Conservation (phyloP, 2,797 vertebrate genomes). For the Percopsis omiscomaycus region DNA sequence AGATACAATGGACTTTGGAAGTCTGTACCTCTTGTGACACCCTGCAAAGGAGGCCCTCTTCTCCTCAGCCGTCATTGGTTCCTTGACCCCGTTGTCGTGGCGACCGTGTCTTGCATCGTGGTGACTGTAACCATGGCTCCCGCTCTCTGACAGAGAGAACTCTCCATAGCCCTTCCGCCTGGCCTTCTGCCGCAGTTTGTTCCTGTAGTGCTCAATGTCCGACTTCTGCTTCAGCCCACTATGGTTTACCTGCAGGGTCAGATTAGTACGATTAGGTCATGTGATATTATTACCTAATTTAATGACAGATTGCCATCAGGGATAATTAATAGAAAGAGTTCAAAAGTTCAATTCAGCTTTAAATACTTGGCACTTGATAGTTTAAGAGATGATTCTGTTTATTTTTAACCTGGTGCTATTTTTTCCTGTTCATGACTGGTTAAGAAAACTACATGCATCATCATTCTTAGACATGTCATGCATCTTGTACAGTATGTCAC, state of each 20-base stretch:
- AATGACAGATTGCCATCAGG: too few relatives aligned
- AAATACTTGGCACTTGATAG: too few relatives aligned
- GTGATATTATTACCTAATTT: too few relatives aligned
- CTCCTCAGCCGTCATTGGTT: slow-evolving; percentile 73
- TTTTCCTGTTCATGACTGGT: too few relatives aligned
- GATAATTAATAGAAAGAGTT: too few relatives aligned
- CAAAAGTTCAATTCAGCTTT: too few relatives aligned
- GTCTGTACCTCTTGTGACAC: slow-evolving; percentile 69
- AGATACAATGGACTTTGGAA: neutral
- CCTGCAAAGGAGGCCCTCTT: slow-evolving; percentile 76
- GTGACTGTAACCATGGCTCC: slow-evolving; percentile 71
- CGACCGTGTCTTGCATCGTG: slow-evolving; percentile 63
- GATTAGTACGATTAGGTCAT: neutral
- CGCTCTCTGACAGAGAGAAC: slow-evolving; percentile 82
- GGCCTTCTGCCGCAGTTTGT: slow-evolving; percentile 95
- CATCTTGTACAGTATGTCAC: too few relatives aligned
- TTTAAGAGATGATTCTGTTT: too few relatives aligned
- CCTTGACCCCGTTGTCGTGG: slow-evolving; percentile 58
- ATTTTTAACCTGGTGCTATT: too few relatives aligned
- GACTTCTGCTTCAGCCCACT: slow-evolving; percentile 96
- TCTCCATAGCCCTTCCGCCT: slow-evolving; percentile 95
- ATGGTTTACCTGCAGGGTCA: slow-evolving; percentile 82
- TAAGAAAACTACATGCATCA: too few relatives aligned
- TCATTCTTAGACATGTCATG: too few relatives aligned
- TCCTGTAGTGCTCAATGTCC: slow-evolving; percentile 96